phyloP scores from a whole-genome alignment of 1,140 invertebrate species.

The Tribolium castaneum region DNA sequence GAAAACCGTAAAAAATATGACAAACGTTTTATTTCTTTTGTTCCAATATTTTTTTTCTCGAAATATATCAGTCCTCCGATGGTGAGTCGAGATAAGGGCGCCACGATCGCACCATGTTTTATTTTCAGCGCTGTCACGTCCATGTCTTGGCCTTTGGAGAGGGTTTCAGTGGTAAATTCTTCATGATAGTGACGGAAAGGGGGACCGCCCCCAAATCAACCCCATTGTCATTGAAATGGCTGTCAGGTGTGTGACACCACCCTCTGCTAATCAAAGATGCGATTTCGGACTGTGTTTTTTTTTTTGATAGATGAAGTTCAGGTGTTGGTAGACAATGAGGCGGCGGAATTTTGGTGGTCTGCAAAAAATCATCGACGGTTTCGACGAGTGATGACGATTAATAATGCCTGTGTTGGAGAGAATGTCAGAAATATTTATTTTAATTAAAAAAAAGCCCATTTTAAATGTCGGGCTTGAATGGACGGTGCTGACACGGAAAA shows the following conservation, averaged over 20 bases:
- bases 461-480: constrained; percentile 46
- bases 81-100: constrained; percentile 54
- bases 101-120: constrained; percentile 29
- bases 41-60: constrained; percentile 57
- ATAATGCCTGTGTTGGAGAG: constrained; percentile 39
- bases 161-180: constrained; percentile 34
- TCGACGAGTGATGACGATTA: constrained; percentile 12
- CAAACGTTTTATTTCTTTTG: constrained; percentile 58
- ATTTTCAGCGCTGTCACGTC: constrained; percentile 23
- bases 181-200: constrained; percentile 28
- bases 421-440: constrained; percentile 50
- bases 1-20: constrained; percentile 61
- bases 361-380: background rate
- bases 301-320: background rate
- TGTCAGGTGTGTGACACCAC: constrained; percentile 38
- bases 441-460: constrained; percentile 48
- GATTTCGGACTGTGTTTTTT: background rate
- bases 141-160: constrained; percentile 4
- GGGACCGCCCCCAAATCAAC: constrained; percentile 50
- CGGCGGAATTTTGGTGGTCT: constrained; percentile 22
- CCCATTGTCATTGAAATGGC: constrained; percentile 54
- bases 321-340: constrained; percentile 31
- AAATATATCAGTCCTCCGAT: constrained; percentile 55
- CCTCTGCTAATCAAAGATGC: background rate
- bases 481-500: constrained; percentile 43